These are phyloP conservation scores for Sepioteuthis lessoniana DNA, from an alignment of 2,888 invertebrate genomes.

Conservation along the genomic window DNA sequence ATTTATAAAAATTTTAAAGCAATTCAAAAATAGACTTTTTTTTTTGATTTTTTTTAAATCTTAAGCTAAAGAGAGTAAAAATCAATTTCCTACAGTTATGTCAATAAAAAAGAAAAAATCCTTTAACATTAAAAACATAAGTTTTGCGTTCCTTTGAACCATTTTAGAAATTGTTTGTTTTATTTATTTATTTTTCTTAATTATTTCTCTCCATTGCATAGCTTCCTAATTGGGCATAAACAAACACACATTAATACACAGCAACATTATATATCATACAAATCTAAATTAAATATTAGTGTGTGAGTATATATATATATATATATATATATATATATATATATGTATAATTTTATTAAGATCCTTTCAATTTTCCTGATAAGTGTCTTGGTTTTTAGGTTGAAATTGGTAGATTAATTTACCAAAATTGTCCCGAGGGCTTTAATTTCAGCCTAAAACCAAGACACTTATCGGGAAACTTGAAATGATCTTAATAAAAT, in stretches of 20 bases:
- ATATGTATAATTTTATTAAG: too few relatives aligned
- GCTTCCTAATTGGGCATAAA: neutral
- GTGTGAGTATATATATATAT: neutral
- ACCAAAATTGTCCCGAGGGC: too few relatives aligned
- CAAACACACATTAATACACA: neutral
- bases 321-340: neutral
- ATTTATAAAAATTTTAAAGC: neutral
- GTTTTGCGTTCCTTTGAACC: neutral
- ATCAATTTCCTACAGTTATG: neutral
- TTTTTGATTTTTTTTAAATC: neutral
- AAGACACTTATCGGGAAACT: too few relatives aligned
- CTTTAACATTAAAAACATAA: neutral
- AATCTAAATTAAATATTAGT: neutral
- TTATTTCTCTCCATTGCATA: neutral
- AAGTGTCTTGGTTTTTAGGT: too few relatives aligned
- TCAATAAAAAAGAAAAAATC: neutral
- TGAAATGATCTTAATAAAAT: too few relatives aligned
- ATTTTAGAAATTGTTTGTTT: too few relatives aligned
- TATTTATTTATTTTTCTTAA: neutral
- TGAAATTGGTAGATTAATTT: too few relatives aligned
- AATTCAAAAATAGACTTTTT: slow-evolving; percentile 23
- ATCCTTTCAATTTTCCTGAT: too few relatives aligned
- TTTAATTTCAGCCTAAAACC: too few relatives aligned
- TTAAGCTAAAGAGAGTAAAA: neutral
- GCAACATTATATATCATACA: neutral